Conservation (phyloP, 2,797 vertebrate genomes). For the Valencia hispanica region DNA sequence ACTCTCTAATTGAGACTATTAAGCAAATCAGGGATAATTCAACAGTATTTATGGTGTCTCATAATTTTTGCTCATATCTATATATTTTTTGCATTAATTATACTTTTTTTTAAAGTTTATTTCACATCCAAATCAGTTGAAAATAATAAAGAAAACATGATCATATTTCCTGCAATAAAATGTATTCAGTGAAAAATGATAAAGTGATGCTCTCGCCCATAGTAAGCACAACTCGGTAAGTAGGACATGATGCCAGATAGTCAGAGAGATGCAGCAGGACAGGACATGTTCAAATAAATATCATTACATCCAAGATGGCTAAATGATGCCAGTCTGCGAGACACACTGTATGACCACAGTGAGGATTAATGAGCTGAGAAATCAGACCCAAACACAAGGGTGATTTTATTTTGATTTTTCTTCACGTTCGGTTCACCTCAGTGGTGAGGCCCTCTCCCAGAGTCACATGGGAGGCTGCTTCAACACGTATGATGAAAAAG, state of each 20-base stretch:
- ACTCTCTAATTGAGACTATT: background rate
- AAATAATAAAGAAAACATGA: background rate
- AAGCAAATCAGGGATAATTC: background rate
- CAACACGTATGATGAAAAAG: conserved; percentile 53
- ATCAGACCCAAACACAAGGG: conserved; percentile 66
- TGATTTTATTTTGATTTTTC: conserved; percentile 34
- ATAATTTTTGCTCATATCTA: background rate
- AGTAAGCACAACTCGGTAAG: conserved; percentile 58
- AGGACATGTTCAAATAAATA: conserved; percentile 74
- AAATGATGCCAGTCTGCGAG: conserved; percentile 63
- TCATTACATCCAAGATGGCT: conserved; percentile 67
- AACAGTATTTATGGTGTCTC: background rate
- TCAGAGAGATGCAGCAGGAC: conserved; percentile 60
- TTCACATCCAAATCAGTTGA: no score
- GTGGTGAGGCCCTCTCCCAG: conserved; percentile 49
- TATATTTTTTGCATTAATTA: background rate
- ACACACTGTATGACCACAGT: conserved; percentile 44
- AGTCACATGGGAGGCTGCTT: conserved; percentile 57
- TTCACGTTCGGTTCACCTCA: conserved; percentile 36
- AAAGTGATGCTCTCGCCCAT: conserved; percentile 31
- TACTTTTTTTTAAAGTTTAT: background rate
- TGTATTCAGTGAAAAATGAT: background rate
- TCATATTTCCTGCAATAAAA: background rate
- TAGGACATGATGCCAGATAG: conserved; percentile 68
- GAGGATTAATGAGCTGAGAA: conserved; percentile 76